Conservation (phyloP, 1,140 invertebrate species). For the Stenopsyche tienmushanensis region DNA sequence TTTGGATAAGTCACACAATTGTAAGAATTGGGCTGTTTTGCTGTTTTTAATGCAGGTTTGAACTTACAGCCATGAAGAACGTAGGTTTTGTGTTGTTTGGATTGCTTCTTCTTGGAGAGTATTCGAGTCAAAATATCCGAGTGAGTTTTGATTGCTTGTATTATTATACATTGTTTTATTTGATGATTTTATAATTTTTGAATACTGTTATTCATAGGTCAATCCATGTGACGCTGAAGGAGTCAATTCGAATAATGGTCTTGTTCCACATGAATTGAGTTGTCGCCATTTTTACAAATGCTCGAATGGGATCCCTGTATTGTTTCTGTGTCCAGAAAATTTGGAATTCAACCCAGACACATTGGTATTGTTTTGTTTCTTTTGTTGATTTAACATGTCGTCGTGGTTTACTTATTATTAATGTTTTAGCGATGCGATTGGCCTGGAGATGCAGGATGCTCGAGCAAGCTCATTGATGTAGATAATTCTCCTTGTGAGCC, state of each 20-base stretch:
- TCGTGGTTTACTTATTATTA: not conserved
- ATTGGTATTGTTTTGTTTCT: slow-evolving; percentile 1
- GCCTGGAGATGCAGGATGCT: slow-evolving; percentile 41
- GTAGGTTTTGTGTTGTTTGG: no score
- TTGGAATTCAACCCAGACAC: slow-evolving; percentile 46
- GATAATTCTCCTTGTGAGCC: slow-evolving; percentile 32
- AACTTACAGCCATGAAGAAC: no score
- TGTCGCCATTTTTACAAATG: slow-evolving; percentile 40
- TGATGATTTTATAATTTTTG: no score
- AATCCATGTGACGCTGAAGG: slow-evolving; percentile 4
- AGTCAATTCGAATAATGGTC: not conserved
- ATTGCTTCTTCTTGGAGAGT: no score
- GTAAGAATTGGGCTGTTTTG: no score
- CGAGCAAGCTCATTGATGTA: not conserved
- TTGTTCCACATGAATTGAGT: slow-evolving; percentile 5
- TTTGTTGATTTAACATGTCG: not conserved
- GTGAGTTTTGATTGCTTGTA: no score
- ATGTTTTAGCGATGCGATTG: slow-evolving; percentile 45
- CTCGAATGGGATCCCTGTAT: slow-evolving; percentile 32
- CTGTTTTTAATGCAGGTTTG: no score
- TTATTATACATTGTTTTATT: no score
- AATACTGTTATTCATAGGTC: no score
- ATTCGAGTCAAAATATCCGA: no score
- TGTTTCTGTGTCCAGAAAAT: slow-evolving; percentile 40
- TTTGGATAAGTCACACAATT: no score